Percentiles rank a stretch among this genome's conserved stretches.
phyloP scores from a whole-genome alignment of 2,113 vertebrate genomes.

The Callithrix jacchus region DNA sequence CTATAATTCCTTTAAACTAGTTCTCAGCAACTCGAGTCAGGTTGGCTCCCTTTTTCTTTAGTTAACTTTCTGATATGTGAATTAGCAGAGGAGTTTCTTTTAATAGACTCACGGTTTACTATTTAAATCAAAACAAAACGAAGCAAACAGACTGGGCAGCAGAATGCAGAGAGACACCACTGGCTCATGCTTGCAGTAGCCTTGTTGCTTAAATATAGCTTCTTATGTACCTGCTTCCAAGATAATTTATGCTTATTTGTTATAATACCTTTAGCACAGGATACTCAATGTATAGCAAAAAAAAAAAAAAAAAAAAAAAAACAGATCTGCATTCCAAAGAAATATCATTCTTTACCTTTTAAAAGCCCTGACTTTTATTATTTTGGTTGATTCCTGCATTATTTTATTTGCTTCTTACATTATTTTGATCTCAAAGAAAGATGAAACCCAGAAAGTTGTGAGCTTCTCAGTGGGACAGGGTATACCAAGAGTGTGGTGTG shows the following conservation, averaged over 20 bases:
- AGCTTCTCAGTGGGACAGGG: background rate
- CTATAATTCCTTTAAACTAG: background rate
- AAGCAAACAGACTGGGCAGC: background rate
- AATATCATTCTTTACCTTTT: background rate
- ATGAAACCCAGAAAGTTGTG: background rate
- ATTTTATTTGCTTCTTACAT: background rate
- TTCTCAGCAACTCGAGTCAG: background rate
- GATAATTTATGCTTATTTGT: background rate
- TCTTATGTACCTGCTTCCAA: background rate
- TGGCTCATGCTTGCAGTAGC: background rate
- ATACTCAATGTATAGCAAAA: background rate
- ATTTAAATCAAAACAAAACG: conserved; percentile 7
- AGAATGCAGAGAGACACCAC: background rate
- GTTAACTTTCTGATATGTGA: background rate
- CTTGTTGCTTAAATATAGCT: background rate
- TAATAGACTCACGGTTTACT: background rate
- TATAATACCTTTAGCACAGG: background rate
- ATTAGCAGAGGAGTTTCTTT: background rate
- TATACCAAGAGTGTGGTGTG: accelerated
- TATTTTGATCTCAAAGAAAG: background rate
- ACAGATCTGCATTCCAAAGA: background rate
- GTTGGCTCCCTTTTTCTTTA: background rate
- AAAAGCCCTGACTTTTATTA: background rate
- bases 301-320: too few relatives aligned
- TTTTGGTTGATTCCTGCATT: background rate